These are phyloP conservation scores for Solenopsis invicta DNA, from an alignment of 1,140 invertebrate genomes.

Conservation along the genomic window DNA sequence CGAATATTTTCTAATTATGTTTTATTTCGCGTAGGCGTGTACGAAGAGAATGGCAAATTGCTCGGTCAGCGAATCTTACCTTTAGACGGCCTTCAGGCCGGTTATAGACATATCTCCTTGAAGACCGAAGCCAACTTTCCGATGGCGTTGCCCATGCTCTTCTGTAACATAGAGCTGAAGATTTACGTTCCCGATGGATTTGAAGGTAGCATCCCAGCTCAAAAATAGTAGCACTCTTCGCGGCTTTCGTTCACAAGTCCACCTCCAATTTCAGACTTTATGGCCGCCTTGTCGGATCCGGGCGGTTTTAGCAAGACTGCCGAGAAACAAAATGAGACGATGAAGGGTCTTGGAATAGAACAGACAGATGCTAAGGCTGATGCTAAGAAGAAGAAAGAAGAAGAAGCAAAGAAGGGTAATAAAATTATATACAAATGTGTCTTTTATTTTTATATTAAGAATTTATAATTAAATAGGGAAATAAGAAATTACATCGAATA, in stretches of 20 bases:
- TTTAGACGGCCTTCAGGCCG: conserved; percentile 98
- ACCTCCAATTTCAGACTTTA: conserved; percentile 92
- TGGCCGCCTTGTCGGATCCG: conserved; percentile 98
- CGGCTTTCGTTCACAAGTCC: conserved; percentile 12
- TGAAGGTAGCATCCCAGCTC: conserved; percentile 90
- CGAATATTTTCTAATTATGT: not conserved
- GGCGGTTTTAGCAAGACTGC: conserved; percentile 94
- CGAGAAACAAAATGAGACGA: conserved; percentile 92
- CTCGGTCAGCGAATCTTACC: conserved; percentile 99
- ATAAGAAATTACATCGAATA: not conserved
- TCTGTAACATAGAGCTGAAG: conserved; percentile 99
- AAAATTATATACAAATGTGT: not conserved
- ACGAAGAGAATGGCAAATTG: conserved; percentile 99
- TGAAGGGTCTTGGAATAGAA: conserved; percentile 88
- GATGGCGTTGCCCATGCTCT: conserved; percentile 99
- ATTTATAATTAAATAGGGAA: conserved; percentile 2
- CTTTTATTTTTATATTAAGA: conserved; percentile 17
- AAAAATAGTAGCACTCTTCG: conserved; percentile 58
- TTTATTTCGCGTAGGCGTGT: conserved; percentile 89
- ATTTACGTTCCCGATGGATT: conserved; percentile 99
- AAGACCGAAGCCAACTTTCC: conserved; percentile 99
- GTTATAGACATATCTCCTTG: conserved; percentile 99
- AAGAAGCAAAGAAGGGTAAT: conserved; percentile 80
- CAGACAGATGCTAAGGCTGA: conserved; percentile 84
- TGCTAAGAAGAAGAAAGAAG: conserved; percentile 84